These are phyloP conservation scores for Anorthoa munda DNA, from an alignment of 2,888 invertebrate genomes.

Conservation along the genomic window DNA sequence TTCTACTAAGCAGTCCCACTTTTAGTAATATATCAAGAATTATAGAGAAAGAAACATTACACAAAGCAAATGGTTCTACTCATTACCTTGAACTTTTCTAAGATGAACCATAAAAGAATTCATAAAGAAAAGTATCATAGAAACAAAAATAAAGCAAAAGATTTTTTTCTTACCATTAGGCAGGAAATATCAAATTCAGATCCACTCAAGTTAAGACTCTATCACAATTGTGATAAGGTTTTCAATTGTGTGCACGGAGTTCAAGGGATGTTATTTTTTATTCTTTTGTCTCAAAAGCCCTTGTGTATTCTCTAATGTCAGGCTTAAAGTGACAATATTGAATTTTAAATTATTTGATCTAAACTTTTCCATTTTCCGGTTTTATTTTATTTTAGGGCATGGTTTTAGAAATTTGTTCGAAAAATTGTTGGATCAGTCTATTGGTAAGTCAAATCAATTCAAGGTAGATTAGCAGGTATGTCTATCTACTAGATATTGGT, in stretches of 20 bases:
- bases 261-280: conserved; percentile 17
- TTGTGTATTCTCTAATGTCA: conserved; percentile 37
- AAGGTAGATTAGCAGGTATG: too few relatives aligned
- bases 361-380: neutral
- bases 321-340: conserved; percentile 31
- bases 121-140: conserved; percentile 21
- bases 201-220: conserved; percentile 22
- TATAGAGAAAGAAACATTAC: neutral
- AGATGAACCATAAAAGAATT: conserved; percentile 3
- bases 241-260: neutral
- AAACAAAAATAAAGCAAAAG: conserved; percentile 20
- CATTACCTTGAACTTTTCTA: conserved; percentile 32
- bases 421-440: neutral
- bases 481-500: too few relatives aligned
- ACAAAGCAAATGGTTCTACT: neutral
- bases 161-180: neutral
- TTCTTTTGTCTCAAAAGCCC: conserved; percentile 24
- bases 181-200: conserved; percentile 29
- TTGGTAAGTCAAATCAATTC: too few relatives aligned
- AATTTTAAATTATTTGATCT: conserved; percentile 6
- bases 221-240: accelerated
- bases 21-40: too few relatives aligned
- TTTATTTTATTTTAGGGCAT: too few relatives aligned
- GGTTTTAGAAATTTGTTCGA: neutral
- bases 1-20: too few relatives aligned